phyloP scores from a whole-genome alignment of 2,113 vertebrate species.

The Rhinichthys klamathensis region DNA sequence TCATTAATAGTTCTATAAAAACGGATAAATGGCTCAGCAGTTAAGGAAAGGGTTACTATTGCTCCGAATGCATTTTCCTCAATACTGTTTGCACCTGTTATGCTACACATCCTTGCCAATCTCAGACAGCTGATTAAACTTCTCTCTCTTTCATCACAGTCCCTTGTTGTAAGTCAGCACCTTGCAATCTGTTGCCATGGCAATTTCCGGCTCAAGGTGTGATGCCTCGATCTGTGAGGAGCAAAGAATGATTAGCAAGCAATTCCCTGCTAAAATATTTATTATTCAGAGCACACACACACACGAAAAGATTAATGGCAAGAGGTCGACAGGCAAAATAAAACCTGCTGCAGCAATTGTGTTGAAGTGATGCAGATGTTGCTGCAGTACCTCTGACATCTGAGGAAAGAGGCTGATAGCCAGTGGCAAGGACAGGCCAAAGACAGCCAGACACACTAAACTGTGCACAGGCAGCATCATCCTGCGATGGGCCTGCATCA shows the following conservation, averaged over 20 bases:
- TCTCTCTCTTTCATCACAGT: slow-evolving; percentile 74
- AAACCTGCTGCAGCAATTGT: background rate
- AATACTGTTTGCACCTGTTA: background rate
- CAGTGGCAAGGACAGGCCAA: slow-evolving; percentile 92
- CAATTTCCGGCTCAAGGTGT: slow-evolving; percentile 92
- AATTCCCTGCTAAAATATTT: slow-evolving; percentile 16
- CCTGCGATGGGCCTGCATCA: slow-evolving; percentile 86
- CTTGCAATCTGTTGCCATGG: slow-evolving; percentile 86
- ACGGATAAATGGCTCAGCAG: slow-evolving; percentile 28
- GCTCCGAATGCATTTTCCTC: slow-evolving; percentile 19
- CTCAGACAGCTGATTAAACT: slow-evolving; percentile 16
- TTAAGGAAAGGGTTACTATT: slow-evolving; percentile 43
- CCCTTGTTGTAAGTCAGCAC: slow-evolving; percentile 98
- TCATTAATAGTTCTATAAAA: slow-evolving; percentile 15
- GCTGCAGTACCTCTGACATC: slow-evolving; percentile 91
- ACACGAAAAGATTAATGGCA: slow-evolving; percentile 17
- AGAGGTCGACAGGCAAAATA: slow-evolving; percentile 9
- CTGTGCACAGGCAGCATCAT: slow-evolving; percentile 92
- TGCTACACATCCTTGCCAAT: background rate
- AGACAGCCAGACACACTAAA: slow-evolving; percentile 92
- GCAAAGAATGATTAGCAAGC: slow-evolving; percentile 50
- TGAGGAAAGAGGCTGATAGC: slow-evolving; percentile 99
- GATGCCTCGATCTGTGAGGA: slow-evolving; percentile 87
- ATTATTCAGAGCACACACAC: slow-evolving; percentile 4
- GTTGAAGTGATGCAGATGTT: slow-evolving; percentile 1